Base-by-base conservation (phyloP, 1,140 invertebrate genomes). In the Euwallacea fornicatus region DNA sequence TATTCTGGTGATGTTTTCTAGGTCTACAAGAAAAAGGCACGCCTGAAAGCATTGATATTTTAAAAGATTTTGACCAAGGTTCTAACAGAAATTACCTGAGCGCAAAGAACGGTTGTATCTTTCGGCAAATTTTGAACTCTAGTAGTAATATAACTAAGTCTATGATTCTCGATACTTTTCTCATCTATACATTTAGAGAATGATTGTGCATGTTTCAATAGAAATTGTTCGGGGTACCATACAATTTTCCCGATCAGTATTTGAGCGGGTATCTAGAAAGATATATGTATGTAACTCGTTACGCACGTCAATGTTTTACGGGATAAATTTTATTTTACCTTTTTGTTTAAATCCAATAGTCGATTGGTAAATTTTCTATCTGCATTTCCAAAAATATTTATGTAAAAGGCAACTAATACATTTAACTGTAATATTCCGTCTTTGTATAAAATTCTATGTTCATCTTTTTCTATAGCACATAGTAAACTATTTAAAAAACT, bases 151-250 rank as follows among this genome's bases (percentile, higher is more conserved):
- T 86, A 89, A 6, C 81, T 77, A 71, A 87, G 81, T 33, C 89
- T 83, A 66, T 84, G 76, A 73, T 83, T 84, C 21, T 83, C 83
- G 62, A 86, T 80, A 53, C 85, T 78, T 82, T 91, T 92, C 56
- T 85, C 85, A 79, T 90, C 87, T 42, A 88, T 78, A 65, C 83
- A 82, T 76, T 87, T 86, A 65, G 82, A 78, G 69, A 88, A 80
- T 53, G 86, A 83, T 64, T 86, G 84, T 43, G 90, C 78, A 82
- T 89, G 86, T 74, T 84, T 84, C 44, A 87, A 81, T 11, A 94
- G 83, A 82, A 95, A 95, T 72, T 86, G 84, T 80, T 91, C 91
- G 7, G 93, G 91, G 77, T 91, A 88, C 92, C 93, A 95, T 43
- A 94, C 78, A 15, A 91, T 84, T 79, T 91, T 91, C 2, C 92